Conservation (phyloP, 2,888 invertebrate species). For the Chloroclystis v-ata region DNA sequence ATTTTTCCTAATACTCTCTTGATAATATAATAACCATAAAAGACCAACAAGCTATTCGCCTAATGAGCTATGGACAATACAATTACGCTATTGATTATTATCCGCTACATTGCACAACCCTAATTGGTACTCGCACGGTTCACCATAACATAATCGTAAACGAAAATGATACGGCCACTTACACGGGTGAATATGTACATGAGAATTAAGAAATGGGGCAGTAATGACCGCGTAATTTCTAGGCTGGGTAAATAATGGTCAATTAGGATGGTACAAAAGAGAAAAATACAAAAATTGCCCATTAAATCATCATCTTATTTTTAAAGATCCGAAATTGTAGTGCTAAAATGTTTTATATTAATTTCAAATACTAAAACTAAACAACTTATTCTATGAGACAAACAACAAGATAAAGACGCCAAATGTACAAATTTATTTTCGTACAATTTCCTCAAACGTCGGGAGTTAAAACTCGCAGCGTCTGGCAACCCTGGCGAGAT, state of each 20-base stretch:
- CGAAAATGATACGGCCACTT: slow-evolving; percentile 26
- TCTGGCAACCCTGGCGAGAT: slow-evolving; percentile 14
- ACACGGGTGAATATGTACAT: slow-evolving; percentile 11
- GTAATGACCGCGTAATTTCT: slow-evolving; percentile 4
- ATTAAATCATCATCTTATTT: too few relatives aligned
- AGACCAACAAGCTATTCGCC: too few relatives aligned
- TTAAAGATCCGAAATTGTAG: too few relatives aligned
- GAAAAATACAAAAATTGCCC: neutral
- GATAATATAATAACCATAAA: too few relatives aligned
- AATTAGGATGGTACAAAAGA: neutral
- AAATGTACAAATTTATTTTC: too few relatives aligned
- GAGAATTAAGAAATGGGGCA: slow-evolving; percentile 16
- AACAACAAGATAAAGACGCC: too few relatives aligned
- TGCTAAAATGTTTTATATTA: neutral
- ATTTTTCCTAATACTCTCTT: too few relatives aligned
- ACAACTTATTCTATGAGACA: too few relatives aligned
- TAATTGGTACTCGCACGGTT: slow-evolving; percentile 29
- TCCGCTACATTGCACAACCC: slow-evolving; percentile 21
- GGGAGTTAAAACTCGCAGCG: too few relatives aligned
- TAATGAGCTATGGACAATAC: slow-evolving; percentile 58
- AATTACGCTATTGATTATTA: slow-evolving; percentile 46
- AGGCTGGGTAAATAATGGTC: neutral
- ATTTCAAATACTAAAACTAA: neutral
- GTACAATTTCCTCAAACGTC: too few relatives aligned
- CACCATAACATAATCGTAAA: slow-evolving; percentile 25